A percentile compares a stretch with the other conserved stretches of the same genome.
These are phyloP conservation scores for Poicephalus meyeri DNA, from an alignment of 2,113 vertebrate species.

Conservation along the genomic window DNA sequence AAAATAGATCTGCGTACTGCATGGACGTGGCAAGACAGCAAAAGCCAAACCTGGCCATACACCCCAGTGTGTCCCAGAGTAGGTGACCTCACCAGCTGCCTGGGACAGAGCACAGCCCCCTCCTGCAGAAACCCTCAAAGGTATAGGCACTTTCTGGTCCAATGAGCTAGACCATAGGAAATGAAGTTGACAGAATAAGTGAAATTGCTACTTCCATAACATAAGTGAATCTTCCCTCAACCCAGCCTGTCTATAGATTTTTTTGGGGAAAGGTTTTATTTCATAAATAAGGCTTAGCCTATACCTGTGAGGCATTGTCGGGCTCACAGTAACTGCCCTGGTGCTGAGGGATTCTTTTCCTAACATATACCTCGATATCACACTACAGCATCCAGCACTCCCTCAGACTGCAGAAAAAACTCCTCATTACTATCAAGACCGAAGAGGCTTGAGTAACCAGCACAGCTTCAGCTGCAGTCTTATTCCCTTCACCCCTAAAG, in stretches of 20 bases:
- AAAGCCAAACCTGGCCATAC: not conserved
- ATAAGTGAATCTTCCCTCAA: not conserved
- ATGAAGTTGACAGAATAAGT: rapidly evolving
- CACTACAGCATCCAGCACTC: not conserved
- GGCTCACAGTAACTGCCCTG: rapidly evolving
- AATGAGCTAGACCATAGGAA: rapidly evolving
- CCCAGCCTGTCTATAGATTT: not conserved
- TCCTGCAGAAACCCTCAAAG: not conserved
- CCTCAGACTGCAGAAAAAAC: not conserved
- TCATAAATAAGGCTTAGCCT: not conserved
- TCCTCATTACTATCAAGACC: not conserved
- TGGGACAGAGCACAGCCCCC: rapidly evolving
- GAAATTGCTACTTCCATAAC: not conserved
- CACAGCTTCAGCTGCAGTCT: rapidly evolving
- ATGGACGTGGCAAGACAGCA: not conserved
- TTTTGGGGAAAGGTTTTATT: not conserved
- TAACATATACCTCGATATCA: not conserved
- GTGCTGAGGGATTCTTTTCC: not conserved
- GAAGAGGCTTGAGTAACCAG: not conserved
- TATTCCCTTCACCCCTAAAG: rapidly evolving
- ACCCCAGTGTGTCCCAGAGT: not conserved
- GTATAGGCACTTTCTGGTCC: not conserved
- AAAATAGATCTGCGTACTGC: not conserved
- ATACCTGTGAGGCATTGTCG: rapidly evolving
- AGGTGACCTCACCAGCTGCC: not conserved